These are phyloP conservation scores for Nymphalis polychloros DNA, from an alignment of 2,888 invertebrate genomes.

Conservation along the genomic window DNA sequence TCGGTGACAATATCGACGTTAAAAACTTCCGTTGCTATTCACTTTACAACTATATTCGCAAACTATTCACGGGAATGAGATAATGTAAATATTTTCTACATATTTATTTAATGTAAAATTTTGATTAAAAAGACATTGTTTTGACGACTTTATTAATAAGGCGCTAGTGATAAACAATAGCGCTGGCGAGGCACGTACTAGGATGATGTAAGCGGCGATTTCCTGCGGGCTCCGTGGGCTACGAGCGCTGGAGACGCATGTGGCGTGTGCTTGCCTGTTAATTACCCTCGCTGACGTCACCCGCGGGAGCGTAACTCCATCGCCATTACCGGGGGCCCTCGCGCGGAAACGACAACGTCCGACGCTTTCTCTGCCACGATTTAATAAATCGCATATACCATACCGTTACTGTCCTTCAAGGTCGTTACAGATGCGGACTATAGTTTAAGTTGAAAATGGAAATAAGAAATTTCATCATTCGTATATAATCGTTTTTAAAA, in stretches of 20 bases:
- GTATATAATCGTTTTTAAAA: neutral
- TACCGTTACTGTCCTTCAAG: slow-evolving; percentile 53
- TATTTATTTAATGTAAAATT: neutral
- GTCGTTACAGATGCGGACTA: slow-evolving; percentile 34
- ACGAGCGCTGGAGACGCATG: slow-evolving; percentile 53
- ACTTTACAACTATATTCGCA: neutral
- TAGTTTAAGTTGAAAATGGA: neutral
- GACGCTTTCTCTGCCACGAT: slow-evolving; percentile 71
- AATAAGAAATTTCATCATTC: neutral
- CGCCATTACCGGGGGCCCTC: slow-evolving; percentile 73
- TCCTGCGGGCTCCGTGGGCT: slow-evolving; percentile 62
- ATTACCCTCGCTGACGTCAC: slow-evolving; percentile 75
- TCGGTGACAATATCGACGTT: slow-evolving; percentile 24
- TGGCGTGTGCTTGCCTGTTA: slow-evolving; percentile 67
- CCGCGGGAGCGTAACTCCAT: slow-evolving; percentile 58
- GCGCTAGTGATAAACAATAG: slow-evolving; percentile 52
- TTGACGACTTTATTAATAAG: slow-evolving; percentile 22
- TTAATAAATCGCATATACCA: slow-evolving; percentile 48
- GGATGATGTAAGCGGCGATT: slow-evolving; percentile 75
- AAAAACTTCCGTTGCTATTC: slow-evolving; percentile 10
- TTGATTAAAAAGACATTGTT: slow-evolving; percentile 1
- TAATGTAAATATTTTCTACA: neutral
- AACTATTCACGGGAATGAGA: neutral
- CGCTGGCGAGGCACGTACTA: slow-evolving; percentile 55
- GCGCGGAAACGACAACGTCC: slow-evolving; percentile 80